Percentiles rank a stretch among this genome's conserved stretches.
Conservation (phyloP, 2,797 vertebrate species). For the Crax fasciolata region DNA sequence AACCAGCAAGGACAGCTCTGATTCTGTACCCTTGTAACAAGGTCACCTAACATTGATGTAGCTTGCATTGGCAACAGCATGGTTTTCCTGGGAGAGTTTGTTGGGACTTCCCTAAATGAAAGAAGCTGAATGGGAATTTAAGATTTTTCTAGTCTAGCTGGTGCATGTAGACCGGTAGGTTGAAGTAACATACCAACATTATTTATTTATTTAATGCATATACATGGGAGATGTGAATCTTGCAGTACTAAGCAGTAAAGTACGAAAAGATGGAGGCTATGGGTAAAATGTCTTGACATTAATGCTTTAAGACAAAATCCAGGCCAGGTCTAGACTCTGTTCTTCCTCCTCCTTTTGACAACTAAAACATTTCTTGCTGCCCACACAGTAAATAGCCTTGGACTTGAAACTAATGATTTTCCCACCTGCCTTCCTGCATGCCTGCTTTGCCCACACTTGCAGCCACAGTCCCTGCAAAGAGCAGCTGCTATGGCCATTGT, state of each 20-base stretch:
- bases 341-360: not conserved
- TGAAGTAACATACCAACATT: not conserved
- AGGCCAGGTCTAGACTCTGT: not conserved
- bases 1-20: accelerated
- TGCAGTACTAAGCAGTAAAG: not conserved
- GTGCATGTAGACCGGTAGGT: not conserved
- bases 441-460: not conserved
- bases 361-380: not conserved
- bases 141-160: not conserved
- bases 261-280: not conserved
- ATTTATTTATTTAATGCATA: not conserved
- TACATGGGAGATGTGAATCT: not conserved
- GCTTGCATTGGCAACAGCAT: not conserved
- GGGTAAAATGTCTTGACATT: not conserved
- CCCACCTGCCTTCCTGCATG: not conserved
- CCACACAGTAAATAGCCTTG: not conserved
- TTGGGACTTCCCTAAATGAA: not conserved
- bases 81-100: not conserved
- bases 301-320: not conserved
- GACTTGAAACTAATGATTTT: not conserved
- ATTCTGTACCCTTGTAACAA: not conserved
- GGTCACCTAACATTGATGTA: not conserved
- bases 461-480: accelerated
- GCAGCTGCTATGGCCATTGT: not conserved
- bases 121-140: not conserved